Conservation (phyloP, 2,797 vertebrate genomes). For the Sorex maritimensis region DNA sequence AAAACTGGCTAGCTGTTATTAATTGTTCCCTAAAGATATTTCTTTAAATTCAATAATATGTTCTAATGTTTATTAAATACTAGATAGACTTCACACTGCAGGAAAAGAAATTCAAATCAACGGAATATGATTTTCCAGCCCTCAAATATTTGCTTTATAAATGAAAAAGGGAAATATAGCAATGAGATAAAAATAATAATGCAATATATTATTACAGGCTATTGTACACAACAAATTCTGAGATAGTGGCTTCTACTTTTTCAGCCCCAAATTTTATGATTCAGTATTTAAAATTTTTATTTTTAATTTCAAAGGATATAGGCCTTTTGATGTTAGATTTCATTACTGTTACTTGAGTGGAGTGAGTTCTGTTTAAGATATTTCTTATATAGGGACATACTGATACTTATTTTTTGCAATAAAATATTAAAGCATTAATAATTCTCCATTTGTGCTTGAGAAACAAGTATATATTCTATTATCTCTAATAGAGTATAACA, state of each 20-base stretch:
- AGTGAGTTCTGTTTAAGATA: background rate
- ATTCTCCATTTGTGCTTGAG: background rate
- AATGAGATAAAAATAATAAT: constrained; percentile 11
- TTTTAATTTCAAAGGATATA: background rate
- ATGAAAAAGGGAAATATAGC: background rate
- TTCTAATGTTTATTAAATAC: background rate
- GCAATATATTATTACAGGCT: background rate
- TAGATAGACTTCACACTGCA: background rate
- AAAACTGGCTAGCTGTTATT: background rate
- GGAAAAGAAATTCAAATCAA: background rate
- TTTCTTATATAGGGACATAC: background rate
- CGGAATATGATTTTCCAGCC: background rate
- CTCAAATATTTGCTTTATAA: background rate
- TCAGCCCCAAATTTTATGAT: background rate
- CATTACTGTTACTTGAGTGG: background rate
- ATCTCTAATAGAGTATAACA: background rate
- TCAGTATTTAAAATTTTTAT: background rate
- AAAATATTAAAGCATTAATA: background rate
- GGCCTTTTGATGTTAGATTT: background rate
- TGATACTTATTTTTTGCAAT: background rate
- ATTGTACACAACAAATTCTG: background rate
- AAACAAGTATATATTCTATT: background rate
- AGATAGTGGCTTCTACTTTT: background rate
- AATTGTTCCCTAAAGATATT: background rate
- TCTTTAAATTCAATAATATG: background rate